phyloP scores from a whole-genome alignment of 2,797 vertebrate genomes.

The Sylvilagus floridanus region DNA sequence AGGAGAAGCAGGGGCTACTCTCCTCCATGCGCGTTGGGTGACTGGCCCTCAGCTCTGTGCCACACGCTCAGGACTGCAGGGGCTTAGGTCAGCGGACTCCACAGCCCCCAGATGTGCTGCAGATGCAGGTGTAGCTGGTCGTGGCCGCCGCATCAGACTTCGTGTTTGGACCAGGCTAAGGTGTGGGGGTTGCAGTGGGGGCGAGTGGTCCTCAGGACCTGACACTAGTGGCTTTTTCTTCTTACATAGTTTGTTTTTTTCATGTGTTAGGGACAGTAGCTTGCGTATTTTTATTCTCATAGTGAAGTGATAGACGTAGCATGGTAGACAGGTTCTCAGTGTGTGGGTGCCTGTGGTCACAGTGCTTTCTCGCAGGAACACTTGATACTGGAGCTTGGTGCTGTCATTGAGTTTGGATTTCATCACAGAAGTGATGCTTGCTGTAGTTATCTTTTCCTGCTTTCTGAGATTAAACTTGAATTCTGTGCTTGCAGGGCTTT shows the following conservation, averaged over 20 bases:
- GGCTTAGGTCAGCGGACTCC: background rate
- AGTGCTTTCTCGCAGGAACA: conserved; percentile 2
- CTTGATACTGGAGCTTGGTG: background rate
- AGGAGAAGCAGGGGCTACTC: background rate
- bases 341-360: background rate
- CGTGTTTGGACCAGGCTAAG: too few relatives aligned
- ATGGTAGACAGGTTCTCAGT: background rate
- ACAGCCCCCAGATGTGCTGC: background rate
- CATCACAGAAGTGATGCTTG: background rate
- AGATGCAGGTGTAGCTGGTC: background rate
- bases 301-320: background rate
- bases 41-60: background rate
- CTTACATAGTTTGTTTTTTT: background rate
- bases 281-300: conserved; percentile 9
- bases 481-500: conserved; percentile 6
- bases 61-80: background rate
- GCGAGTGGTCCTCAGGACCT: background rate
- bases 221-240: background rate
- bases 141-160: too few relatives aligned
- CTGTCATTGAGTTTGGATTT: conserved; percentile 14
- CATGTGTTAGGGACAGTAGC: background rate
- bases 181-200: too few relatives aligned
- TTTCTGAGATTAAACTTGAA: conserved; percentile 47
- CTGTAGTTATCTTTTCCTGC: background rate
- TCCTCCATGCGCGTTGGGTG: background rate